These are phyloP conservation scores for Gerris lacustris DNA, from an alignment of 2,888 invertebrate genomes.

Conservation along the genomic window DNA sequence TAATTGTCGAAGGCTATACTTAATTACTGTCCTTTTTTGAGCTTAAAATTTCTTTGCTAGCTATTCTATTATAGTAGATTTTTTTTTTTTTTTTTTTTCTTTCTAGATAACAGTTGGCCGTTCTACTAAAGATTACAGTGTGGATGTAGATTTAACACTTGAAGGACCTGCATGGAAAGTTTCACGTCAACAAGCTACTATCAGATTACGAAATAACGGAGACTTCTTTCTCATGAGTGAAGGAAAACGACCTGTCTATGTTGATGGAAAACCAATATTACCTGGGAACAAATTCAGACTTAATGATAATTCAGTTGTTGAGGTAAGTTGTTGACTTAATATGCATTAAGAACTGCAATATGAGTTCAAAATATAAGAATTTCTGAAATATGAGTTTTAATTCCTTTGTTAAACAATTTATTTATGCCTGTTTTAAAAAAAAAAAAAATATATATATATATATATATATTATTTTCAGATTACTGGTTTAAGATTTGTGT, in stretches of 20 bases:
- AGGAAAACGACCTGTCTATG: conserved; percentile 85
- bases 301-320: conserved; percentile 86
- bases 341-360: not conserved
- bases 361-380: conserved; percentile 11
- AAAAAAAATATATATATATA: no score
- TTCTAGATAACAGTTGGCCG: conserved; percentile 78
- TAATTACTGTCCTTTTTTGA: no score
- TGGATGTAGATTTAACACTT: conserved; percentile 84
- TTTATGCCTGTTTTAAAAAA: no score
- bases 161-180: conserved; percentile 93
- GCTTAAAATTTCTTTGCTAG: no score
- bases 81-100: conserved; percentile 2
- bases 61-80: no score
- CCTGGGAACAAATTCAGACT: conserved; percentile 80
- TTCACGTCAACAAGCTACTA: conserved; percentile 83
- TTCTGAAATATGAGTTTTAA: conserved; percentile 2
- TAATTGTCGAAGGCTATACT: no score
- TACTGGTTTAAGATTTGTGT: conserved; percentile 80
- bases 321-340: conserved; percentile 44
- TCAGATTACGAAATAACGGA: conserved; percentile 77
- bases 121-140: conserved; percentile 70
- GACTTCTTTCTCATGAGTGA: conserved; percentile 92
- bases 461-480: conserved; percentile 54
- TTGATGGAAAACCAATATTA: conserved; percentile 82
- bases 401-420: not conserved